These are phyloP conservation scores for Ophiodon elongatus DNA, from an alignment of 2,113 vertebrate genomes.

Conservation along the genomic window DNA sequence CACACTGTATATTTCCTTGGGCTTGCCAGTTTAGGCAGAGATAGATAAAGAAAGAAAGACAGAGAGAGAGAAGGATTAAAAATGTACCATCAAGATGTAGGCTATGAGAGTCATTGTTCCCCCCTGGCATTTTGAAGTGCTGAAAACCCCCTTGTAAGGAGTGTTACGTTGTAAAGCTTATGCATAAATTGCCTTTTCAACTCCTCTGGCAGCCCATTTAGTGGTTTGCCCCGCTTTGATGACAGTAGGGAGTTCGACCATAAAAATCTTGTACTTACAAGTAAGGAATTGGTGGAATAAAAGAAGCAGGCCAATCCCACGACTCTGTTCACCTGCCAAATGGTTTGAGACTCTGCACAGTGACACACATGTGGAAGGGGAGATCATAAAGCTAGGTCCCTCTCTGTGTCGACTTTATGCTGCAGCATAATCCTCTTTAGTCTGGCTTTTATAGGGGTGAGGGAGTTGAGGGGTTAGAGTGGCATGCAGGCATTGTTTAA, in stretches of 20 bases:
- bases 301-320: constrained; percentile 46
- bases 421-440: constrained; percentile 57
- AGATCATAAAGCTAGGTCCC: constrained; percentile 64
- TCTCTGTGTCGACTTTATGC: constrained; percentile 58
- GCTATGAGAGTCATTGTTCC: constrained; percentile 35
- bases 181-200: constrained; percentile 61
- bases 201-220: constrained; percentile 50
- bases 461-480: constrained; percentile 32
- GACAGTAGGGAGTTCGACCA: constrained; percentile 64
- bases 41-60: constrained; percentile 20
- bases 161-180: constrained; percentile 42
- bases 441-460: constrained; percentile 57
- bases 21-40: neutral
- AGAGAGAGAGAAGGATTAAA: neutral
- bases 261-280: constrained; percentile 63
- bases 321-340: constrained; percentile 66
- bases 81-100: constrained; percentile 1
- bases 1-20: neutral
- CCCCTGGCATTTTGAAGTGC: constrained; percentile 39
- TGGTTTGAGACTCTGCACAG: constrained; percentile 43
- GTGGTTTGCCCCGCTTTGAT: constrained; percentile 65
- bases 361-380: constrained; percentile 54
- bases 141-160: constrained; percentile 43
- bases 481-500: constrained; percentile 32
- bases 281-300: constrained; percentile 53